phyloP scores from a whole-genome alignment of 2,113 vertebrate genomes.

The Phalacrocorax aristotelis region DNA sequence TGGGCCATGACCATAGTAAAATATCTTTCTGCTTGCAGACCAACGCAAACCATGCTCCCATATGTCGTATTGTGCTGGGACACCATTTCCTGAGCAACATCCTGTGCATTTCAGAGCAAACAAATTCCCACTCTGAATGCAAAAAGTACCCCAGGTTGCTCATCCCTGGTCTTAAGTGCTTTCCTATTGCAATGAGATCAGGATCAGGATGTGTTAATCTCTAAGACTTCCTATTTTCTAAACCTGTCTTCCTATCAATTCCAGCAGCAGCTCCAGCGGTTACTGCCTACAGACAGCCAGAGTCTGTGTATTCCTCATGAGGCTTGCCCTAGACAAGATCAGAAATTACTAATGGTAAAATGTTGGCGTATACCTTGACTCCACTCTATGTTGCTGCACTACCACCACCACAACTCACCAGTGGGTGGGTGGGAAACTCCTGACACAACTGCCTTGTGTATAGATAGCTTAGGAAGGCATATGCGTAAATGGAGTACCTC shows the following conservation, averaged over 20 bases:
- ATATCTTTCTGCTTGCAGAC: background rate
- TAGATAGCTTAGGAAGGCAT: background rate
- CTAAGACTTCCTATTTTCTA: background rate
- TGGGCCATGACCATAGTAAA: background rate
- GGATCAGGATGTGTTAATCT: background rate
- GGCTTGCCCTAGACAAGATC: background rate
- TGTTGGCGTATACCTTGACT: background rate
- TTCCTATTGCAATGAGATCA: background rate
- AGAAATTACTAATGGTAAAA: background rate
- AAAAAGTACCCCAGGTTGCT: background rate
- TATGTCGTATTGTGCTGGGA: background rate
- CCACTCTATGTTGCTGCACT: background rate
- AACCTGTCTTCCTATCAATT: background rate
- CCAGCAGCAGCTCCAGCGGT: background rate
- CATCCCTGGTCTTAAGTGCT: background rate
- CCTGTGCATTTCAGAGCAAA: background rate
- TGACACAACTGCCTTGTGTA: background rate
- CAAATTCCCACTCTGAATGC: background rate
- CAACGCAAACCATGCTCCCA: background rate
- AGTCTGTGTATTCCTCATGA: background rate
- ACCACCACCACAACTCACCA: background rate
- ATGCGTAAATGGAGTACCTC: background rate
- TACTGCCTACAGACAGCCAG: background rate
- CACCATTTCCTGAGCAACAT: background rate
- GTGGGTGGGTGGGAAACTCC: background rate